Evolutionary conservation across 2,113 vertebrate species (phyloP), one percentile per base, ranked within the genome.

Genomic region (Plestiodon gilberti): DNA sequence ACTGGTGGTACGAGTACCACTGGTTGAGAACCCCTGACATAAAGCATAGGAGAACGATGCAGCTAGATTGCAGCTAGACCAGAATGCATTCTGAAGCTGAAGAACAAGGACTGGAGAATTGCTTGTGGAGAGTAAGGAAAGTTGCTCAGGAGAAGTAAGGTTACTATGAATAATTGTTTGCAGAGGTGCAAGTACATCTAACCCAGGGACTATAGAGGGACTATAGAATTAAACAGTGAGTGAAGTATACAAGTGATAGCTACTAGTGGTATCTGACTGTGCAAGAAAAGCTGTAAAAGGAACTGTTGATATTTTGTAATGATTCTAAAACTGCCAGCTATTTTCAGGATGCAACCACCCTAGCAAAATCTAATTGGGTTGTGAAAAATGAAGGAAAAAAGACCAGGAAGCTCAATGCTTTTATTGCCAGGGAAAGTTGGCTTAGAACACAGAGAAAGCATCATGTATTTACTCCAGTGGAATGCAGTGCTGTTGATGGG

Each of bases 301-400:
- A 64, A 78, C n/a, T 23, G 7, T 20, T 9, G 61, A 78, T 17
- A 64, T 78, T 59, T 43, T 78, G 25, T 69, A 78, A 85, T 78
- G 64, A 85, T 78, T 78, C 52, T 33, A 62, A 83, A 62, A 75
- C 38, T 70, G 84, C 65, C 22, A 55, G 28, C 65, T 78, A 59
- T 78, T 85, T 78, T 78, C 83, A 40, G 65, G 65, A 78, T 69
- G 64, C 76, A 78, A 30, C 35, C 61, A 85, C 52, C n/a, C 48
- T 57, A 59, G 33, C 83, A 78, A 57, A 30, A 85, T 85, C 64
- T 78, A 59, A 59, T 85, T 85, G 76, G 75, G 33, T 69, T 59
- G 33, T 78, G 64, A 70, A 69, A 85, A 78, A 43, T 78, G 64
- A 70, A 67, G 75, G 57, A 78, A 85, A 70, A 40, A 33, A 10